phyloP scores from a whole-genome alignment of 1,140 invertebrate species.

The Drosophila subpulchrella region DNA sequence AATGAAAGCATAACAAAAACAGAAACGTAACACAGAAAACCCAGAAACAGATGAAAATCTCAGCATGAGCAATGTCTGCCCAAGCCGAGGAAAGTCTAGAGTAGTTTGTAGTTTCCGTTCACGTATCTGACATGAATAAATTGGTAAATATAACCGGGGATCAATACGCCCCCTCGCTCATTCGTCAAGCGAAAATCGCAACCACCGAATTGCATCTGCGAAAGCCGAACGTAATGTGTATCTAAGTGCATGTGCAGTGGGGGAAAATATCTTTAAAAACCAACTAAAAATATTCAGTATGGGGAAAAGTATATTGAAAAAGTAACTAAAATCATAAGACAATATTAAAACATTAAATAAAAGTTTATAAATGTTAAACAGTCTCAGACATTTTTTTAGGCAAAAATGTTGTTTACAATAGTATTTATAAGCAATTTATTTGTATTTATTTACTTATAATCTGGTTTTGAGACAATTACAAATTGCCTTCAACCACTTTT shows the following conservation, averaged over 20 bases:
- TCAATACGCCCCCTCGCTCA: slow-evolving; percentile 39
- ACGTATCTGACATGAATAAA: slow-evolving; percentile 74
- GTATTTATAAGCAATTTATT: too few species aligned
- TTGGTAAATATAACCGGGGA: slow-evolving; percentile 58
- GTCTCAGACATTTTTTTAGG: too few species aligned
- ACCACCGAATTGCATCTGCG: slow-evolving; percentile 14
- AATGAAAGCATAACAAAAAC: slow-evolving; percentile 65
- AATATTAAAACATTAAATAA: too few species aligned
- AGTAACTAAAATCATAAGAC: too few species aligned
- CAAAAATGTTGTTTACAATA: too few species aligned
- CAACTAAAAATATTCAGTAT: too few species aligned
- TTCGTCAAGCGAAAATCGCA: slow-evolving; percentile 35
- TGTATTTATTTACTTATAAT: too few species aligned
- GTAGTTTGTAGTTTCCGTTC: slow-evolving; percentile 51
- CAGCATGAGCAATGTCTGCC: slow-evolving; percentile 34
- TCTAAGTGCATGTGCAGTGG: neutral
- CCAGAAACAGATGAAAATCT: slow-evolving; percentile 28
- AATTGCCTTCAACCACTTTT: too few species aligned
- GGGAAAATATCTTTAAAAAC: neutral
- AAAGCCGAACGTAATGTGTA: slow-evolving; percentile 6
- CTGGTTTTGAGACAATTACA: too few species aligned
- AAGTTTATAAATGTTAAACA: too few species aligned
- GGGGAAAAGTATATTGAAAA: too few species aligned
- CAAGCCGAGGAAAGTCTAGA: slow-evolving; percentile 3
- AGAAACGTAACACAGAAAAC: slow-evolving; percentile 13